Base-by-base conservation (phyloP, 92 coral and sea anemone genomes). In the Heliopora coerulea region DNA sequence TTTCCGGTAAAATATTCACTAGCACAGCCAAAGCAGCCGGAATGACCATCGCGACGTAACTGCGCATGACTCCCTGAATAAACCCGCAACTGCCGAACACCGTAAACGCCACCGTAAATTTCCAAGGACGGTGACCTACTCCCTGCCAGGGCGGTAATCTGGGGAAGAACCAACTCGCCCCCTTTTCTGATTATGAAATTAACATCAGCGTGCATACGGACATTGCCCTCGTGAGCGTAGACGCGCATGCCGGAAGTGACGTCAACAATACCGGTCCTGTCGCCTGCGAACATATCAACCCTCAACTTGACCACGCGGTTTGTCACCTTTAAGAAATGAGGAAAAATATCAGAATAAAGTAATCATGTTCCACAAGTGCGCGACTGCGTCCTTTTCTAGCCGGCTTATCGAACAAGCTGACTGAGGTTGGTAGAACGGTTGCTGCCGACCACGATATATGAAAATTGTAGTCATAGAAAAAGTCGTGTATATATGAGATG, bases 121-220 rank as follows among this genome's bases (percentile, higher is more conserved):
- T 76, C 62, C 44, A 91, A 69, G 26, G 79, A 85, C 0, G 91
- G 85, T 12, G 69, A 30, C 29, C 91, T 75, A 18, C 78, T 62
- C 13, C 96, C 91, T 13, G 86, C 84, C 1, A 89, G 79, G 10
- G 75, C 83, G 9, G 97, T 87, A 17, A 84, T 66, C 28, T 80
- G 48, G 19, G 97, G 97, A 26, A 91, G 68, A 13, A 86, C 74
- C 56, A 91, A 74, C 70, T 89, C 87, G 15, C 96, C 97, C 26
- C 83, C 80, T 15, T 74, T 49, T 20, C 56, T 31, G 8, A 81
- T 80, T 11, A 77, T 69, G 73, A 76, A 87, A 74, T 86, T 91
- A 4, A 89, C 91, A 5, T 85, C 88, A 3, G 91, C 89, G 23
- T 82, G 91, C 12, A 86, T 79, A 17, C 96, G 90, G 28, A 75